These are phyloP conservation scores for Pseudanteris insignis DNA, from an alignment of 2,888 invertebrate genomes.

Conservation along the genomic window DNA sequence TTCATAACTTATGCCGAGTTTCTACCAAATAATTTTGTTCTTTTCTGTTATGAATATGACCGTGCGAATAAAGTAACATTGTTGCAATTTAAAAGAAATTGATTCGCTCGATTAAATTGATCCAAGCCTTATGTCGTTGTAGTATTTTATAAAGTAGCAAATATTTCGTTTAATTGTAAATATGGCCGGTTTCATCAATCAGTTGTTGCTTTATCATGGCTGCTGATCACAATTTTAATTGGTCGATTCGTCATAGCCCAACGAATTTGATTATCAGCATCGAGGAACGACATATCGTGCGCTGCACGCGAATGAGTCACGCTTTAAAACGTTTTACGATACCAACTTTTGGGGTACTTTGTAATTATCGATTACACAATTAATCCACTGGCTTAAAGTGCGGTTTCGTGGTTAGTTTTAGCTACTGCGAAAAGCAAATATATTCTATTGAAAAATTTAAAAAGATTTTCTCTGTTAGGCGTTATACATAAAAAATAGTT, in stretches of 20 bases:
- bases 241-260: slow-evolving; percentile 65
- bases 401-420: slow-evolving; percentile 39
- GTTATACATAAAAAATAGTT: background rate
- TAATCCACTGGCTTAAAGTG: slow-evolving; percentile 50
- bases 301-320: slow-evolving; percentile 63
- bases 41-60: too few relatives aligned
- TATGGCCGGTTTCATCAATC: slow-evolving; percentile 54
- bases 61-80: too few relatives aligned
- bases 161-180: slow-evolving; percentile 48
- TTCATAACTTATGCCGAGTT: too few relatives aligned
- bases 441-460: slow-evolving; percentile 15
- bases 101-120: slow-evolving; percentile 20
- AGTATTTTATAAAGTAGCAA: slow-evolving; percentile 23
- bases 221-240: slow-evolving; percentile 64
- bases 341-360: slow-evolving; percentile 48
- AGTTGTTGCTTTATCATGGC: slow-evolving; percentile 59
- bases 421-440: slow-evolving; percentile 18
- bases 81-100: too few relatives aligned
- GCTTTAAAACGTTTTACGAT: slow-evolving; percentile 53
- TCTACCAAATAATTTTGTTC: too few relatives aligned
- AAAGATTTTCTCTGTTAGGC: slow-evolving; percentile 3
- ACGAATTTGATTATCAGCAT: slow-evolving; percentile 65
- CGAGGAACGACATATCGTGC: slow-evolving; percentile 59
- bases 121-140: slow-evolving; percentile 21
- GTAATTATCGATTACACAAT: slow-evolving; percentile 61